Evolutionary conservation across 1,140 invertebrate genomes (phyloP).

Genomic region (Bilobella aurantiaca): DNA sequence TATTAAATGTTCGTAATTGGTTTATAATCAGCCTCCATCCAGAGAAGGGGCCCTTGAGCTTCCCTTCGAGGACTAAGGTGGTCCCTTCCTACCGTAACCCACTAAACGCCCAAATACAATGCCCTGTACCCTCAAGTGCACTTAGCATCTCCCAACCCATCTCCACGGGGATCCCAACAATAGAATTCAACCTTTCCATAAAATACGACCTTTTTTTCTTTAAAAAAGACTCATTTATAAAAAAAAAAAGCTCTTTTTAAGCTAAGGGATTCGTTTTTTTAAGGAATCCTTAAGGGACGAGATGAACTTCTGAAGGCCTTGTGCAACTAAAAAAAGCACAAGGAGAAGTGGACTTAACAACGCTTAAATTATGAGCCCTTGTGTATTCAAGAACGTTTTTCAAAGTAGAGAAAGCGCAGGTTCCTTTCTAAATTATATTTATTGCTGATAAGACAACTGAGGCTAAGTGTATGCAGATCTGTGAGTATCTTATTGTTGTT

Average conservation of each 20-base stretch:
- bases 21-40: conserved; percentile 1
- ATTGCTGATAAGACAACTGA: not conserved
- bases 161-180: not conserved
- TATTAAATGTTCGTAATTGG: conserved; percentile 3
- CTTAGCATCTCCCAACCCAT: not conserved
- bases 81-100: conserved; percentile 4
- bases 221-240: not conserved
- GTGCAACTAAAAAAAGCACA: too few species aligned
- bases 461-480: too few species aligned
- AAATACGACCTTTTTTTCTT: not conserved
- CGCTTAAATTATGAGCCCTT: conserved; percentile 2
- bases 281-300: not conserved
- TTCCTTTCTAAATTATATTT: not conserved
- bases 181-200: not conserved
- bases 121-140: not conserved
- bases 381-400: not conserved
- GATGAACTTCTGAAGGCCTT: not conserved
- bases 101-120: not conserved
- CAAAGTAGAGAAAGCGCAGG: too few species aligned
- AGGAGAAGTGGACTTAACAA: too few species aligned
- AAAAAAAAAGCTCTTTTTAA: too few species aligned
- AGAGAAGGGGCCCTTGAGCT: not conserved
- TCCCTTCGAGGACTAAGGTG: not conserved
- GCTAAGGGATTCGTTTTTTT: not conserved
- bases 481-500: too few species aligned